These are phyloP conservation scores for Onychomys torridus DNA, from an alignment of 2,797 vertebrate genomes.

Conservation along the genomic window DNA sequence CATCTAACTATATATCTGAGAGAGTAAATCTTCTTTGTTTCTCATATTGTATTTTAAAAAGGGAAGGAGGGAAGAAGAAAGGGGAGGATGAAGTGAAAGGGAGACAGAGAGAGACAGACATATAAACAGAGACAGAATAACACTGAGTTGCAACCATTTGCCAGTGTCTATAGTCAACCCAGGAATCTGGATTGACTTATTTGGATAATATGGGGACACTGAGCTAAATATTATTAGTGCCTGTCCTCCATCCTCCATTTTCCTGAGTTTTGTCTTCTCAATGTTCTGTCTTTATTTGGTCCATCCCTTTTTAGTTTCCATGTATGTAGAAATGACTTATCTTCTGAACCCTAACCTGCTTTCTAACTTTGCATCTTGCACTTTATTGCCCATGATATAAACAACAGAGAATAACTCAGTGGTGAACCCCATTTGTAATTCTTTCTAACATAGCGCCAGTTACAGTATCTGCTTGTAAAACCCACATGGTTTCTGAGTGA, in stretches of 20 bases:
- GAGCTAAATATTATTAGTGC: not conserved
- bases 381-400: not conserved
- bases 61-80: not conserved
- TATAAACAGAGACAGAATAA: not conserved
- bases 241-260: not conserved
- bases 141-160: not conserved
- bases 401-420: not conserved
- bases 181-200: not conserved
- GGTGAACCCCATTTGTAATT: not conserved
- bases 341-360: not conserved
- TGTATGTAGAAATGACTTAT: not conserved
- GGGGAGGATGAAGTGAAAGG: accelerated
- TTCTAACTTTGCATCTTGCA: not conserved
- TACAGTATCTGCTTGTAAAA: not conserved
- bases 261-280: not conserved
- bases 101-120: not conserved
- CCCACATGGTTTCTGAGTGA: not conserved
- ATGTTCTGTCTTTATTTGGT: not conserved
- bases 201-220: not conserved
- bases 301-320: not conserved
- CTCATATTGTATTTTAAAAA: not conserved
- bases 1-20: not conserved
- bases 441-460: not conserved
- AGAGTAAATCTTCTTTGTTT: not conserved
- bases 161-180: not conserved